These are phyloP conservation scores for Plagiodera versicolora DNA, from an alignment of 2,888 invertebrate genomes.

Conservation along the genomic window DNA sequence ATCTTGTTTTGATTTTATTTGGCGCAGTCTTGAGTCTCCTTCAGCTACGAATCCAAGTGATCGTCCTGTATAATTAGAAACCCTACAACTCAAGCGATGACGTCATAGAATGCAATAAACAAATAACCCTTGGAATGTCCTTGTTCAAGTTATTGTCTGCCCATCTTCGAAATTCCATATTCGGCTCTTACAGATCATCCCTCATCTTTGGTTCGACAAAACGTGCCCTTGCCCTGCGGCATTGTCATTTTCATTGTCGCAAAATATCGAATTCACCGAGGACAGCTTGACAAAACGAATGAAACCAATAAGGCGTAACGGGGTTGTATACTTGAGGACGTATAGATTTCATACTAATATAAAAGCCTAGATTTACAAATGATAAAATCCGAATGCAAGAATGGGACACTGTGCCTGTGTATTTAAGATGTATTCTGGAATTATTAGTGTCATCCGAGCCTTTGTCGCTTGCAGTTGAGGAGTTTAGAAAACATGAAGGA, in stretches of 20 bases:
- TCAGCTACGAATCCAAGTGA: too few species aligned
- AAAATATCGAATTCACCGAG: slow-evolving; percentile 45
- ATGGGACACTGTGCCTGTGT: slow-evolving; percentile 36
- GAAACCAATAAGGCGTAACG: slow-evolving; percentile 41
- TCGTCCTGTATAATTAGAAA: background rate
- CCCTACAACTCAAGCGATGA: background rate
- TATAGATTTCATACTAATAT: slow-evolving; percentile 27
- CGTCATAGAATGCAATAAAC: background rate
- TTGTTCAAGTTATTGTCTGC: slow-evolving; percentile 17
- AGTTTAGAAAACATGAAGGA: background rate
- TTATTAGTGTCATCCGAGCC: slow-evolving; percentile 39
- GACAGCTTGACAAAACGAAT: slow-evolving; percentile 39
- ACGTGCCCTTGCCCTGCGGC: slow-evolving; percentile 38
- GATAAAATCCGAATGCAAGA: slow-evolving; percentile 44
- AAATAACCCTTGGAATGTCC: background rate
- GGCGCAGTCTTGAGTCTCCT: too few species aligned
- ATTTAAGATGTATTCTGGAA: slow-evolving; percentile 39
- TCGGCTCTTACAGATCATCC: slow-evolving; percentile 18
- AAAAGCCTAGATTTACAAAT: slow-evolving; percentile 41
- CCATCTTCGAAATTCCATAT: slow-evolving; percentile 22
- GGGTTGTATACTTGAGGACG: slow-evolving; percentile 27
- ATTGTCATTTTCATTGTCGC: slow-evolving; percentile 46
- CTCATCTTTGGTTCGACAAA: slow-evolving; percentile 25
- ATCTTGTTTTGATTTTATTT: background rate
- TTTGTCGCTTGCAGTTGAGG: slow-evolving; percentile 10